These are phyloP conservation scores for Crioceris asparagi DNA, from an alignment of 2,888 invertebrate genomes.

Conservation along the genomic window DNA sequence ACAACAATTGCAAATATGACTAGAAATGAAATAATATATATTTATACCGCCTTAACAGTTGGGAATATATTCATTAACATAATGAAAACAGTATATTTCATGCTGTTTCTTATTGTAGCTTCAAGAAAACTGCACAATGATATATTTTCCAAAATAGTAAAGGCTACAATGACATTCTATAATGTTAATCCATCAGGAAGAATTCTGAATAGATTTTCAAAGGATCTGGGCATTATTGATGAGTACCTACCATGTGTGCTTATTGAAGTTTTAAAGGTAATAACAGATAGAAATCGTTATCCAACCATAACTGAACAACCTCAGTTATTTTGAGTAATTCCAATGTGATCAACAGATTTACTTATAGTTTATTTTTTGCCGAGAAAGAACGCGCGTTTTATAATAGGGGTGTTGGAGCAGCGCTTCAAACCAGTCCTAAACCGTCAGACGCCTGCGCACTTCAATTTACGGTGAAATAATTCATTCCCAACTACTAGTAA, in stretches of 20 bases:
- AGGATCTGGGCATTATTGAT: constrained; percentile 47
- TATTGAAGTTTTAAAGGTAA: constrained; percentile 32
- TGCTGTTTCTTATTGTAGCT: constrained; percentile 32
- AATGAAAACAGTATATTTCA: constrained; percentile 30
- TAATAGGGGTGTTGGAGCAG: too few relatives aligned
- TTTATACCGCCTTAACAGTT: constrained; percentile 39
- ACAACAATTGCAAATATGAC: constrained; percentile 19
- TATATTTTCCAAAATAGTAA: constrained; percentile 30
- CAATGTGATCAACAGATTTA: too few relatives aligned
- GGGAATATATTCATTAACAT: constrained; percentile 36
- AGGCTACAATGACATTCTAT: constrained; percentile 35
- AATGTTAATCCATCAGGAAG: constrained; percentile 35
- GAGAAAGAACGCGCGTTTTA: too few relatives aligned
- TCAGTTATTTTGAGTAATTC: too few relatives aligned
- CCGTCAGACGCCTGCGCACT: too few relatives aligned
- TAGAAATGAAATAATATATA: constrained; percentile 34
- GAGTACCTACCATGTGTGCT: constrained; percentile 45
- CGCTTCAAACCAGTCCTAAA: too few relatives aligned
- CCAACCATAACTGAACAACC: too few relatives aligned
- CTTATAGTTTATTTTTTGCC: too few relatives aligned
- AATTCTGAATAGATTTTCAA: constrained; percentile 37
- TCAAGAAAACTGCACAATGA: constrained; percentile 32
- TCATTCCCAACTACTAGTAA: too few relatives aligned
- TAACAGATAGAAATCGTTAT: too few relatives aligned
- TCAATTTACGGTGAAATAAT: too few relatives aligned